These are phyloP conservation scores for Diarsia rubi DNA, from an alignment of 2,888 invertebrate genomes.

Conservation along the genomic window DNA sequence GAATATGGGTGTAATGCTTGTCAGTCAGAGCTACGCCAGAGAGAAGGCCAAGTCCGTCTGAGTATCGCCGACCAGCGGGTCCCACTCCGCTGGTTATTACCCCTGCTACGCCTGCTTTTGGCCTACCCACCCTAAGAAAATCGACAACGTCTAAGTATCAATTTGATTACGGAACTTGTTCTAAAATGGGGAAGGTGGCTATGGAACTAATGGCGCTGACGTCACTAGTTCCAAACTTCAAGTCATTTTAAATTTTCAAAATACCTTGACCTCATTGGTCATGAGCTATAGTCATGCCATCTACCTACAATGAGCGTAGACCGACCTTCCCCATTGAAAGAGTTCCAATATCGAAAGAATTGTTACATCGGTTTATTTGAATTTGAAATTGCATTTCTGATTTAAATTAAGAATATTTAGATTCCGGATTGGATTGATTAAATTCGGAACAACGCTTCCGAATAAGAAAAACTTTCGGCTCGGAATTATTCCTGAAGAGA, in stretches of 20 bases:
- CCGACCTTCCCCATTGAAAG: constrained; percentile 42
- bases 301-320: background rate
- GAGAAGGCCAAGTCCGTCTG: constrained; percentile 88
- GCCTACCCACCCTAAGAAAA: constrained; percentile 78
- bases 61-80: constrained; percentile 82
- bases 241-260: background rate
- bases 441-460: constrained; percentile 47
- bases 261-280: background rate
- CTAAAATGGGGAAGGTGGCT: constrained; percentile 16
- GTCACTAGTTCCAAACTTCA: background rate
- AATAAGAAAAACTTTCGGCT: constrained; percentile 53
- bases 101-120: constrained; percentile 86
- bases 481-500: constrained; percentile 51
- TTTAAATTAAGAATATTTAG: constrained; percentile 65
- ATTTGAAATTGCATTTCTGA: constrained; percentile 67
- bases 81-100: constrained; percentile 79
- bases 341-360: constrained; percentile 59
- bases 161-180: constrained; percentile 58
- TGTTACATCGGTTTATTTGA: constrained; percentile 59
- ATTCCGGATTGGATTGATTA: constrained; percentile 35
- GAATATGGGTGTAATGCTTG: constrained; percentile 92
- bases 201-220: background rate
- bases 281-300: background rate
- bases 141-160: constrained; percentile 81
- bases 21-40: constrained; percentile 88